Base-by-base conservation (phyloP, 2,113 vertebrate genomes). In the Bungarus multicinctus region DNA sequence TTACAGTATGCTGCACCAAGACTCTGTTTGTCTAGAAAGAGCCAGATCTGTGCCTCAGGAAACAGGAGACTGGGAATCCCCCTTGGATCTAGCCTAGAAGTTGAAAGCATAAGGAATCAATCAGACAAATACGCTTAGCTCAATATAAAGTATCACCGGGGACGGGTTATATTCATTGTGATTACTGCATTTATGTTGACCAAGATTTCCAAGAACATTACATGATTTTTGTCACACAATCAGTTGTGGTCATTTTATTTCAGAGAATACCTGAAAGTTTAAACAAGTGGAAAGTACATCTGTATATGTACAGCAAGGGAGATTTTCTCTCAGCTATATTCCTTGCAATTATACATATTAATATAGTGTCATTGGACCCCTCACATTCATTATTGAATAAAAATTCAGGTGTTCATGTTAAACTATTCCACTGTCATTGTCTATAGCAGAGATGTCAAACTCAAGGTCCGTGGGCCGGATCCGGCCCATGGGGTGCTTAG, bases 171-270 rank as follows among this genome's bases (percentile, higher is more conserved):
- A 74, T 39, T 39, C 74, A 81, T 39, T 81, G 34, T 22, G 18
- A 81, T 39, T 39, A 39, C 39, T 81, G 7, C 8, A 81, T 39
- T 50, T 39, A 81, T 20, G 74, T 3, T 87, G 43, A 18, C 45
- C 69, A 74, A 58, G 39, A 20, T 30, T 90, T 92, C 64, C 85
- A 91, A 92, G 85, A 95, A 93, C 53, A 18, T 4, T 90, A 10
- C 54, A 53, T 88, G 88, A 91, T 55, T 25, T 74, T 54, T 88
- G 23, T 43, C 34, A 74, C 50, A 92, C 34, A 88, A 74, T 69
- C 43, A 88, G 25, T 47, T 10, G 74, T 18, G n/a, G 4, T 34
- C 4, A 34, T 39, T 92, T 60, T 60, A 60, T 60, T 27, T 9
- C 57, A 4, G 58, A 34, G n/a, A 89, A 89, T 45, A 30, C 25